Percentiles rank a stretch among this genome's conserved stretches.
Conservation (phyloP, 2,888 invertebrate genomes). For the Chrysopilus asiliformis region DNA sequence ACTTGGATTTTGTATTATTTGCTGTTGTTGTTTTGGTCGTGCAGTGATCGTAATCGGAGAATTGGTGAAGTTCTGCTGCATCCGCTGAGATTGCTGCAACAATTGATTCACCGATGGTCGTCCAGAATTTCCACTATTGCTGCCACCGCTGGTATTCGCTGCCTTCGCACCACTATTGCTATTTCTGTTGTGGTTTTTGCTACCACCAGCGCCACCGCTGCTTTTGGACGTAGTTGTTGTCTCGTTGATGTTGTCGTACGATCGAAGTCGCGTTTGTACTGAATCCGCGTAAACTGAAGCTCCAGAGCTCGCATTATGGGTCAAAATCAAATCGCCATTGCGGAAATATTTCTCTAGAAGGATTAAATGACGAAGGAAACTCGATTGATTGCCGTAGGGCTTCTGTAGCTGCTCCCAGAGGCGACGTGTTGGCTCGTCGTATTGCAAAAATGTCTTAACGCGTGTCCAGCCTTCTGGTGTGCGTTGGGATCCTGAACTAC, state of each 20-base stretch:
- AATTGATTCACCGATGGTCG: conserved; percentile 1
- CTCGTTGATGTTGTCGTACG: conserved; percentile 50
- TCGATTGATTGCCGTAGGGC: conserved; percentile 78
- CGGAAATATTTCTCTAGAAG: conserved; percentile 72
- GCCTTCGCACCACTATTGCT: too few species aligned
- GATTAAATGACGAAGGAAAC: conserved; percentile 68
- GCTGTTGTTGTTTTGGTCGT: conserved; percentile 19
- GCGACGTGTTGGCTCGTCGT: conserved; percentile 65
- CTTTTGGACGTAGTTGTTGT: not conserved
- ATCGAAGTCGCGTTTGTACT: conserved; percentile 61
- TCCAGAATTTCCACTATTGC: conserved; percentile 2
- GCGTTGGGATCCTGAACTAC: conserved; percentile 36
- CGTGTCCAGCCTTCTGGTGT: conserved; percentile 79
- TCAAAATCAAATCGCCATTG: conserved; percentile 61
- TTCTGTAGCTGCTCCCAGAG: conserved; percentile 72
- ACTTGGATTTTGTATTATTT: conserved; percentile 12
- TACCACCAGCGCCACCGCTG: not conserved
- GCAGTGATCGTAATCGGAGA: conserved; percentile 16
- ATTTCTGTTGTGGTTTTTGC: not conserved
- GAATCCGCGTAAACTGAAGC: conserved; percentile 68
- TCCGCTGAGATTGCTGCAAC: not conserved
- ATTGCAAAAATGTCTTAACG: conserved; percentile 63
- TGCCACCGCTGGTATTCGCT: not conserved
- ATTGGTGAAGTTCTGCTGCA: not conserved
- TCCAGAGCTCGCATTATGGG: conserved; percentile 57